A percentile compares a stretch with the other conserved stretches of the same genome.
These are phyloP conservation scores for Saimiri boliviensis DNA, from an alignment of 2,113 vertebrate species.

Conservation along the genomic window DNA sequence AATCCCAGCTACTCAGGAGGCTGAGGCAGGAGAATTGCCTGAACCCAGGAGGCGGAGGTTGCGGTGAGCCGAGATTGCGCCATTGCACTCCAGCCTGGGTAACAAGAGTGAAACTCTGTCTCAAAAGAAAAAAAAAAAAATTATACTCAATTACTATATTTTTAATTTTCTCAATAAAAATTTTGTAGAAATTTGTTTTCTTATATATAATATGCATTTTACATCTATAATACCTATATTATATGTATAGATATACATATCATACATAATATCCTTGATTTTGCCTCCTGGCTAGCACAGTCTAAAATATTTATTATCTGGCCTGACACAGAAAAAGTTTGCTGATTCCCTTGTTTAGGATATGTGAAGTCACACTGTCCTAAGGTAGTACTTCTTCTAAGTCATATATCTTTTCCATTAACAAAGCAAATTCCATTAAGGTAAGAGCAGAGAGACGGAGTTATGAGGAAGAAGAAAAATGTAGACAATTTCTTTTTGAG, in stretches of 20 bases:
- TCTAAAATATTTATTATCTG: slow-evolving; percentile 1
- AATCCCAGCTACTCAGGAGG: no score
- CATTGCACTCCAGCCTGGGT: no score
- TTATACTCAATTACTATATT: neutral
- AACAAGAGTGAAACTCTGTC: no score
- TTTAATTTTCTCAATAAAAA: neutral
- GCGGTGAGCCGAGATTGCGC: no score
- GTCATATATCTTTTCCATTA: neutral
- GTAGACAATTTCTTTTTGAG: neutral
- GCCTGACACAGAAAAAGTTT: neutral
- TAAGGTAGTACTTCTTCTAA: neutral
- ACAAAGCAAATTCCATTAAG: neutral
- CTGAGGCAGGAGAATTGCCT: no score
- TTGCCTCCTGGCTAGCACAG: neutral
- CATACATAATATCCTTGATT: neutral
- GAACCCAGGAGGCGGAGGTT: no score
- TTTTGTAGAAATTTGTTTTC: neutral
- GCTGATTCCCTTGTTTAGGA: neutral
- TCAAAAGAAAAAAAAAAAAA: no score
- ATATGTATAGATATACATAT: neutral
- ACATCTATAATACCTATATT: neutral
- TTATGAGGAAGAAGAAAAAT: neutral
- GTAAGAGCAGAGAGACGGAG: neutral
- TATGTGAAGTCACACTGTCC: neutral
- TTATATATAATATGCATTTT: neutral